These are phyloP conservation scores for Nematolebias whitei DNA, from an alignment of 2,113 vertebrate species.

Conservation along the genomic window DNA sequence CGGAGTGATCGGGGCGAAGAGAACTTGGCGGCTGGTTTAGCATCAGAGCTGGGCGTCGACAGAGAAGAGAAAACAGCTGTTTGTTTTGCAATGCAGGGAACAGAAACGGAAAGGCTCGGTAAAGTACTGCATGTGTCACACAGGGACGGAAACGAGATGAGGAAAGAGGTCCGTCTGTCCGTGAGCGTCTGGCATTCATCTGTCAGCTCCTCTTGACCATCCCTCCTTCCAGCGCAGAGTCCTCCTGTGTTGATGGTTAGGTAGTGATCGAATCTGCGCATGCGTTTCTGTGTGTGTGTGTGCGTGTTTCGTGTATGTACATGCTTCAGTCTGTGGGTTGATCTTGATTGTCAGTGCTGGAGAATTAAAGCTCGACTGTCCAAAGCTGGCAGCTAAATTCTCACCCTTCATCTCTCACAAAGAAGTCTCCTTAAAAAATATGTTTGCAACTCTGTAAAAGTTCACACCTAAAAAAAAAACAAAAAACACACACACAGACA, in stretches of 20 bases:
- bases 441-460: conserved; percentile 82
- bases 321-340: conserved; percentile 63
- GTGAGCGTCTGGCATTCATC: conserved; percentile 66
- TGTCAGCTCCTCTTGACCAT: conserved; percentile 57
- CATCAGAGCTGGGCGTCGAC: conserved; percentile 42
- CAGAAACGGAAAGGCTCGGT: conserved; percentile 51
- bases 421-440: conserved; percentile 75
- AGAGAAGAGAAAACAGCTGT: conserved; percentile 48
- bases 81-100: conserved; percentile 59
- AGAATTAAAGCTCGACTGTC: conserved; percentile 82
- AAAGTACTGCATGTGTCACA: conserved; percentile 47
- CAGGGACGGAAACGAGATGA: conserved; percentile 46
- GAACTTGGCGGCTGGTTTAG: conserved; percentile 71
- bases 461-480: conserved; percentile 70
- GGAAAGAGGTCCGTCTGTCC: conserved; percentile 53
- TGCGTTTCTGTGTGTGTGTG: conserved; percentile 37
- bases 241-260: conserved; percentile 57
- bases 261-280: conserved; percentile 60
- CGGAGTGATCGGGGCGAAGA: conserved; percentile 60
- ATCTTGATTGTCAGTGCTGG: conserved; percentile 87
- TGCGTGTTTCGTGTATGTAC: conserved; percentile 41
- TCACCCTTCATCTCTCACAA: conserved; percentile 79
- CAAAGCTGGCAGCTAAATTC: conserved; percentile 79
- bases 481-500: conserved; percentile 9
- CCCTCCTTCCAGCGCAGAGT: conserved; percentile 66